These are phyloP conservation scores for Drosophila rhopaloa DNA, from an alignment of 1,140 invertebrate genomes.

Conservation along the genomic window DNA sequence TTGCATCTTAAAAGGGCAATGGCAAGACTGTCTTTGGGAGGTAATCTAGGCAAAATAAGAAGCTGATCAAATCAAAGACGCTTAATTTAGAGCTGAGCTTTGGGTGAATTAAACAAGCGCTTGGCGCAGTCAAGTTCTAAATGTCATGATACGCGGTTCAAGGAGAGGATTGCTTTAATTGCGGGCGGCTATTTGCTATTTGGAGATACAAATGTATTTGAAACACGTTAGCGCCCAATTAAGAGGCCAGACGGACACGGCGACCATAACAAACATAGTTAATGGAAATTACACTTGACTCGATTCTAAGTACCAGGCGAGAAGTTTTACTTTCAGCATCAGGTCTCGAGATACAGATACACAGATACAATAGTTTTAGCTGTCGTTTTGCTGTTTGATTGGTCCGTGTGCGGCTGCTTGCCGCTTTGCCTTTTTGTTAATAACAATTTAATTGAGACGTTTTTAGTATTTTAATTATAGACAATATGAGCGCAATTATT, in stretches of 20 bases:
- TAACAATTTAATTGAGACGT: slow-evolving; percentile 81
- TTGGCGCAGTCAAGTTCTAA: slow-evolving; percentile 67
- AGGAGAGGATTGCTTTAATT: slow-evolving; percentile 73
- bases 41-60: background rate
- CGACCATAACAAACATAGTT: slow-evolving; percentile 72
- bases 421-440: slow-evolving; percentile 72
- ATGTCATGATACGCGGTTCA: slow-evolving; percentile 71
- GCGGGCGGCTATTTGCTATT: slow-evolving; percentile 43
- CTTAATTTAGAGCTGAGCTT: slow-evolving; percentile 20
- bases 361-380: slow-evolving; percentile 44
- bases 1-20: background rate
- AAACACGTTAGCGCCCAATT: slow-evolving; percentile 81
- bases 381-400: slow-evolving; percentile 47
- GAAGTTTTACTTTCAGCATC: slow-evolving; percentile 59
- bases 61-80: slow-evolving; percentile 20
- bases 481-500: slow-evolving; percentile 80
- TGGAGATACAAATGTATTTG: slow-evolving; percentile 79
- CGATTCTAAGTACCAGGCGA: slow-evolving; percentile 52
- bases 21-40: background rate
- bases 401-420: slow-evolving; percentile 39
- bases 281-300: slow-evolving; percentile 79
- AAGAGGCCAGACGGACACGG: slow-evolving; percentile 68
- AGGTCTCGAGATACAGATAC: slow-evolving; percentile 23
- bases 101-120: slow-evolving; percentile 28
- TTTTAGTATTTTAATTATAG: slow-evolving; percentile 79